Evolutionary conservation across 1,140 invertebrate species (phyloP).

Genomic region (Conus ventricosus): DNA sequence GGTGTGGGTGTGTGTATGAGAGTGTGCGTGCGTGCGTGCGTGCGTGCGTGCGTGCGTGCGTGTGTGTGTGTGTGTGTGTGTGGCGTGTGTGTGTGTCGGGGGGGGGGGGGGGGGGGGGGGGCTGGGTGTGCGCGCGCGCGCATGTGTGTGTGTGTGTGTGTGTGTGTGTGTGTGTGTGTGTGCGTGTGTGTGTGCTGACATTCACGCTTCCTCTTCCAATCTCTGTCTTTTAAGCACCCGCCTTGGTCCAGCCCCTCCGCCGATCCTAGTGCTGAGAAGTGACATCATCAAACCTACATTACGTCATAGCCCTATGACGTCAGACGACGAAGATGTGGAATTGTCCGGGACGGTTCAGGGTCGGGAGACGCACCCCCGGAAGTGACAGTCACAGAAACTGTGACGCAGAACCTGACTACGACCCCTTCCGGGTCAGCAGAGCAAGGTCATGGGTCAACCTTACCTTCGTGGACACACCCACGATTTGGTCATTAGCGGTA

Average conservation of each 20-base stretch:
- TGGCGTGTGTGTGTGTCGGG: slow-evolving; percentile 13
- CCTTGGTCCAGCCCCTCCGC: slow-evolving; percentile 8
- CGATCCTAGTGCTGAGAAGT: not conserved
- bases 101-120: no score
- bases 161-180: slow-evolving; percentile 18
- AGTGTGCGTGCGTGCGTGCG: not conserved
- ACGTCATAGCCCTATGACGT: slow-evolving; percentile 9
- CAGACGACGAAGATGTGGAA: slow-evolving; percentile 26
- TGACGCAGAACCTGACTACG: not conserved
- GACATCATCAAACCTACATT: slow-evolving; percentile 22
- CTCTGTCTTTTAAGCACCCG: not conserved
- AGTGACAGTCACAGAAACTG: not conserved
- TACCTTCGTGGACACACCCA: not conserved
- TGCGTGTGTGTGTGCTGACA: not conserved
- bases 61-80: slow-evolving; percentile 21
- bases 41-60: slow-evolving; percentile 13
- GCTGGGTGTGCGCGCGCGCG: no score
- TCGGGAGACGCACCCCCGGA: slow-evolving; percentile 6
- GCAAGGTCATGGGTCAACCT: not conserved
- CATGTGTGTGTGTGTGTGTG: slow-evolving; percentile 18
- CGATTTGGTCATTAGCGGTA: not conserved
- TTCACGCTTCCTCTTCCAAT: not conserved
- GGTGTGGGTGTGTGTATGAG: not conserved
- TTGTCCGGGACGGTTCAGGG: slow-evolving; percentile 23
- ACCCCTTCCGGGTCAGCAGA: not conserved